Evolutionary conservation across 2,888 invertebrate genomes (phyloP), one percentile per base, ranked within the genome.

Genomic region (Acrobasis consociella): DNA sequence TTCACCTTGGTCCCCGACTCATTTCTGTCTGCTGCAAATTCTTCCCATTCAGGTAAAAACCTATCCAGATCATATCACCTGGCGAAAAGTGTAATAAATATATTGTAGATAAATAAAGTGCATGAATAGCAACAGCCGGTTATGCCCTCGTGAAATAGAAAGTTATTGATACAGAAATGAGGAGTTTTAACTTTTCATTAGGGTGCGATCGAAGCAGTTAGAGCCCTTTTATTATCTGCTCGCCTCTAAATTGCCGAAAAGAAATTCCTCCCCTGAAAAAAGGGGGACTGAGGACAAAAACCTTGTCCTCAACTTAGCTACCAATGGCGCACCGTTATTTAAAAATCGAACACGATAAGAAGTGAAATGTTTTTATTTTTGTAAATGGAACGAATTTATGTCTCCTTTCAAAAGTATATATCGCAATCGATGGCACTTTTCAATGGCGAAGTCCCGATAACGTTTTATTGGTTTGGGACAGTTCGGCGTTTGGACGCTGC

Each of bases 181-280:
- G 78, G 86, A 88, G 83, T 84, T 87, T 83, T 81, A 83, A 88
- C 85, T 89, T 92, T 92, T 91, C 92, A 92, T 92, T 91, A 91
- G 87, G 87, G 91, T 81, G 86, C 86, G 85, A 89, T 89, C 82
- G 85, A 76, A 82, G 86, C 91, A 90, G 88, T 93, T 91, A 92
- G 90, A 90, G 91, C 91, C 93, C 89, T 91, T 93, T 93, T 93
- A 93, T 93, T 93, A 93, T 93, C 92, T 89, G 80, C 88, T 87
- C 85, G 88, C 83, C 86, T 91, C 83, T 90, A 90, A 93, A 93
- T 93, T 93, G 89, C 89, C 87, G 81, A 92, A 92, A 89, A 91
- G 88, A 89, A 93, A 89, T 89, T 88, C 84, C 82, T 84, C 81
- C 85, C 84, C 80, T 80, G 77, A 81, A 83, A 87, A 89, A 90